phyloP scores from a whole-genome alignment of 2,888 invertebrate genomes.

The Corythucha ciliata region DNA sequence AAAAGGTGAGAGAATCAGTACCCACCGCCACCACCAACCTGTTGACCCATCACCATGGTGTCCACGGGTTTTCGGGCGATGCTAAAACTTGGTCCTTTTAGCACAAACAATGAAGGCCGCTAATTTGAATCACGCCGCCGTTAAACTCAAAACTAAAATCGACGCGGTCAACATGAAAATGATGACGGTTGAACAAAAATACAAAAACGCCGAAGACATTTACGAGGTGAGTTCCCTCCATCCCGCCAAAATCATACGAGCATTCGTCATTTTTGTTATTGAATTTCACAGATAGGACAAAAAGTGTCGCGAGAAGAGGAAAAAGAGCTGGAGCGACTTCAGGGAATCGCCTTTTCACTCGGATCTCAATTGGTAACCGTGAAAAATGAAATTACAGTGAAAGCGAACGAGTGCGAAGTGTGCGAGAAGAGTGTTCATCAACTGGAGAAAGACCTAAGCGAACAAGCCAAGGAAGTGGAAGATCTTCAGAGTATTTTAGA shows the following conservation, averaged over 20 bases:
- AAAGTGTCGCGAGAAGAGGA: conserved; percentile 24
- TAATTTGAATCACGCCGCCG: background rate
- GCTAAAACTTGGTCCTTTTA: background rate
- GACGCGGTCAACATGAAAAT: conserved; percentile 22
- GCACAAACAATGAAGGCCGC: conserved; percentile 14
- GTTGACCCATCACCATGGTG: too few relatives aligned
- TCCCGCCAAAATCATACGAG: background rate
- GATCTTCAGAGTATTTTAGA: conserved; percentile 12
- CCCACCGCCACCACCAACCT: too few relatives aligned
- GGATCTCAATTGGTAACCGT: conserved; percentile 43
- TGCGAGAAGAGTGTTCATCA: conserved; percentile 19
- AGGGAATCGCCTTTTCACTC: conserved; percentile 37
- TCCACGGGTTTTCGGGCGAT: too few relatives aligned
- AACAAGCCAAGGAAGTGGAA: conserved; percentile 16
- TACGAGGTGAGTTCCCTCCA: conserved; percentile 24
- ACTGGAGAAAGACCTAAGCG: conserved; percentile 14
- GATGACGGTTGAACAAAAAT: conserved; percentile 25
- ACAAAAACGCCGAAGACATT: conserved; percentile 27
- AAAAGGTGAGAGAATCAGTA: too few relatives aligned
- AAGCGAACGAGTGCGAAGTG: conserved; percentile 23
- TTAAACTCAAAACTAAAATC: conserved; percentile 15
- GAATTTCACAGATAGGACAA: conserved; percentile 21
- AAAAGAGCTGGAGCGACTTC: conserved; percentile 24
- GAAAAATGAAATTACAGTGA: conserved; percentile 16
- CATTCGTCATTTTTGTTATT: background rate